These are phyloP conservation scores for Heliconius aoede DNA, from an alignment of 2,888 invertebrate species.

Conservation along the genomic window DNA sequence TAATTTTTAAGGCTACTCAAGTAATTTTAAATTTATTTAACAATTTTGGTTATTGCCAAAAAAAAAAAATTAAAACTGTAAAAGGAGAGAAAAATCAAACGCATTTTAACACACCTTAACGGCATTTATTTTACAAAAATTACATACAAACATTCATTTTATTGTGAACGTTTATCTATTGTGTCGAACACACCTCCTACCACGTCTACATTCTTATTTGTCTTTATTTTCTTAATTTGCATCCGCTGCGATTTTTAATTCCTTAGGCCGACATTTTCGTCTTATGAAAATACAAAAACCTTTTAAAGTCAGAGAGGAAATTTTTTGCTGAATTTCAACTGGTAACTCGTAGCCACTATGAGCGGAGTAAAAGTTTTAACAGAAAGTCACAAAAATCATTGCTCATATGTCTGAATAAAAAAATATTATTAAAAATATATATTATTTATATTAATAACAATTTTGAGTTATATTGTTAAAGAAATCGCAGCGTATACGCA, in stretches of 20 bases:
- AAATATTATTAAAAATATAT: neutral
- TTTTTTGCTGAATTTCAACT: neutral
- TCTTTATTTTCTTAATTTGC: constrained; percentile 29
- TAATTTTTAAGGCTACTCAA: no score
- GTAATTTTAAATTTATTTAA: no score
- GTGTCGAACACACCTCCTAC: constrained; percentile 57
- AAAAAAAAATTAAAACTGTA: neutral
- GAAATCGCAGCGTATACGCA: constrained; percentile 26
- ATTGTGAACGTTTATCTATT: constrained; percentile 64
- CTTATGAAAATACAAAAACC: neutral
- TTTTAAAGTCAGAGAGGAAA: neutral
- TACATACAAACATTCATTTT: constrained; percentile 83
- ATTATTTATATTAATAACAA: neutral
- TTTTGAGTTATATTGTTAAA: neutral
- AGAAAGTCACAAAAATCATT: no score
- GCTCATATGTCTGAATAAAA: no score
- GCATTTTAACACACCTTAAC: constrained; percentile 53
- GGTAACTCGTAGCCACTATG: neutral
- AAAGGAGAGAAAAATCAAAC: constrained; percentile 49
- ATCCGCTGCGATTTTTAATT: constrained; percentile 27
- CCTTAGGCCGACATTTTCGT: neutral
- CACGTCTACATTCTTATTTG: constrained; percentile 56
- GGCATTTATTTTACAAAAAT: constrained; percentile 79
- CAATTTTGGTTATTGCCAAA: neutral
- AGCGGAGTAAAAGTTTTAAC: no score